Conservation (phyloP, 2,113 vertebrate genomes). For the Periophthalmodon schlosseri region DNA sequence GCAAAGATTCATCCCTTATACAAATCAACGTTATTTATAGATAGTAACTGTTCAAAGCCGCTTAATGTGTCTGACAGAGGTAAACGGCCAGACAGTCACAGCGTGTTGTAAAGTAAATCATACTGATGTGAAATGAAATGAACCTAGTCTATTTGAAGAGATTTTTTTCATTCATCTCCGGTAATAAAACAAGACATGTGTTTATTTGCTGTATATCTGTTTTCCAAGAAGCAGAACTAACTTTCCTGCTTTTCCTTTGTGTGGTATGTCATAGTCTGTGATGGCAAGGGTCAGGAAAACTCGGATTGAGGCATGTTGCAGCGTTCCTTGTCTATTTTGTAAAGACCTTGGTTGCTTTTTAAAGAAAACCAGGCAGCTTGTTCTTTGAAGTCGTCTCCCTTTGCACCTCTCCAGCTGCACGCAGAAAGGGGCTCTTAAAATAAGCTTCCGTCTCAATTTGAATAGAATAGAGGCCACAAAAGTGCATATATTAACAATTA, state of each 20-base stretch:
- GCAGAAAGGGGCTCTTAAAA: constrained; percentile 52
- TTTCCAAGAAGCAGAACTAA: neutral
- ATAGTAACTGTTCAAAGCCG: neutral
- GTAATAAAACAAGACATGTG: neutral
- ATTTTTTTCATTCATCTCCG: neutral
- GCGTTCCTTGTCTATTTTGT: constrained; percentile 41
- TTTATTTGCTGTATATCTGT: neutral
- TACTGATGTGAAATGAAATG: neutral
- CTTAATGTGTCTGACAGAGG: neutral
- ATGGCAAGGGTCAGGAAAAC: constrained; percentile 14
- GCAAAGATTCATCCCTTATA: neutral
- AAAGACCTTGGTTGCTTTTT: constrained; percentile 38
- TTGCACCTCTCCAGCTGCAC: constrained; percentile 29
- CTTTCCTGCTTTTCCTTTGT: neutral
- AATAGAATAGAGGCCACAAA: constrained; percentile 53
- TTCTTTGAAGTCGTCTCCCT: constrained; percentile 63
- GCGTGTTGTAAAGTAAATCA: neutral
- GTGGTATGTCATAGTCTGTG: neutral
- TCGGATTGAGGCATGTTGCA: constrained; percentile 1
- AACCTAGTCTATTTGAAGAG: neutral
- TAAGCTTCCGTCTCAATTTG: constrained; percentile 54
- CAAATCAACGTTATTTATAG: neutral
- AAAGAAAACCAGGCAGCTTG: constrained; percentile 28
- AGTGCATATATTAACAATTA: constrained; percentile 70
- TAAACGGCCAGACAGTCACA: neutral